These are phyloP conservation scores for Torymus auratus DNA, from an alignment of 2,888 invertebrate genomes.

Conservation along the genomic window DNA sequence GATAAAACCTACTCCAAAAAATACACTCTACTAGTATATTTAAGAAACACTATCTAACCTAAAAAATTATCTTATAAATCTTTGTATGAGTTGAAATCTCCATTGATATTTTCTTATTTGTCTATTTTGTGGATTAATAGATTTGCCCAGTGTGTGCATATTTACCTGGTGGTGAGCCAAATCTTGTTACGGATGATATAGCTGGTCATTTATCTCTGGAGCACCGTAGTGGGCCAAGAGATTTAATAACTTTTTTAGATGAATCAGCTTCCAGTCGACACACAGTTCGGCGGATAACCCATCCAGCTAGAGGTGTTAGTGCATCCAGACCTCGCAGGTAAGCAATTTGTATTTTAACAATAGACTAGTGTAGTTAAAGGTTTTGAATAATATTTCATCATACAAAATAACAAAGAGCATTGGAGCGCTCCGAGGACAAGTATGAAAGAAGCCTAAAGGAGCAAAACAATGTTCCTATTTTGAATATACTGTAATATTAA, in stretches of 20 bases:
- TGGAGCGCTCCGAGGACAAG: too few species aligned
- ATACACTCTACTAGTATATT: neutral
- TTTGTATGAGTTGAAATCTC: slow-evolving; percentile 3
- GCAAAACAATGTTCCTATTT: too few species aligned
- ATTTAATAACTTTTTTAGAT: slow-evolving; percentile 95
- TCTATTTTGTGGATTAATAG: slow-evolving; percentile 77
- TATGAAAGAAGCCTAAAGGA: too few species aligned
- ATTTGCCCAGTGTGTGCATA: slow-evolving; percentile 99
- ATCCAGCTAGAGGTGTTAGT: slow-evolving; percentile 84
- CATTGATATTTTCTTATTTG: neutral
- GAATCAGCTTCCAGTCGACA: slow-evolving; percentile 90
- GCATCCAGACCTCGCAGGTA: slow-evolving; percentile 86
- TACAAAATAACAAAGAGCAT: too few species aligned
- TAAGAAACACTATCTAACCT: slow-evolving; percentile 33
- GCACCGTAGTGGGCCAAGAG: slow-evolving; percentile 92
- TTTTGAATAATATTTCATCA: neutral
- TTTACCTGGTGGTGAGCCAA: slow-evolving; percentile 97
- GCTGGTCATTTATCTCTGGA: slow-evolving; percentile 96
- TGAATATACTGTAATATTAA: too few species aligned
- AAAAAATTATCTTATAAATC: neutral
- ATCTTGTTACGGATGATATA: slow-evolving; percentile 98
- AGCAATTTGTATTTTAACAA: neutral
- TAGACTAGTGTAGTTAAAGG: neutral
- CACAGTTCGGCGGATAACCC: slow-evolving; percentile 88
- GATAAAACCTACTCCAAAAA: too few species aligned